phyloP scores from a whole-genome alignment of 2,113 vertebrate species.

The Dolichallabes microphthalmus region DNA sequence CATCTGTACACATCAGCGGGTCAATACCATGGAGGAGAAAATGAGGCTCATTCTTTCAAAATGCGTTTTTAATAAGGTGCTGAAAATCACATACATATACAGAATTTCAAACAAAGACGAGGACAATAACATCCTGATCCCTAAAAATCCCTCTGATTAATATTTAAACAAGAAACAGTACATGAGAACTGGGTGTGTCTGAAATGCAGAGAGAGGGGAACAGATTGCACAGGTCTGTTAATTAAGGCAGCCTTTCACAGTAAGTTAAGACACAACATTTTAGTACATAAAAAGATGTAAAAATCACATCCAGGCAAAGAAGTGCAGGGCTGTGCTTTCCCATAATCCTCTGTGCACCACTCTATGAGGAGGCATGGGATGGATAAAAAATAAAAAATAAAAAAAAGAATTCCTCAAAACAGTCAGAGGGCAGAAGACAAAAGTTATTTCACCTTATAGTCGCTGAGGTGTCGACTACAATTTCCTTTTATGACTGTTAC shows the following conservation, averaged over 20 bases:
- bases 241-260: constrained; percentile 69
- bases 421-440: neutral
- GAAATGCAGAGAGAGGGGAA: constrained; percentile 40
- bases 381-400: neutral
- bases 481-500: neutral
- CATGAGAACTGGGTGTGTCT: constrained; percentile 37
- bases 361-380: neutral
- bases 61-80: constrained; percentile 72
- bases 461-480: neutral
- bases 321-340: neutral
- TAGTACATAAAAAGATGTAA: constrained; percentile 49
- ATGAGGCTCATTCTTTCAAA: constrained; percentile 23
- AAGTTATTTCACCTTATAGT: constrained; percentile 3
- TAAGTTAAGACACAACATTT: constrained; percentile 49
- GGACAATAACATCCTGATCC: constrained; percentile 48
- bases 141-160: constrained; percentile 26
- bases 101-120: constrained; percentile 47
- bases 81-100: constrained; percentile 60
- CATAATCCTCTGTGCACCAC: constrained; percentile 7
- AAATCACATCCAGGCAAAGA: constrained; percentile 25
- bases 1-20: neutral
- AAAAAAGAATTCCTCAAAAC: neutral
- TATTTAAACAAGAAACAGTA: constrained; percentile 44
- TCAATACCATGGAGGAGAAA: neutral
- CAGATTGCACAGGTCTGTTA: constrained; percentile 58